Evolutionary conservation across 1,140 invertebrate genomes (phyloP).

Genomic region (Atta cephalotes): DNA sequence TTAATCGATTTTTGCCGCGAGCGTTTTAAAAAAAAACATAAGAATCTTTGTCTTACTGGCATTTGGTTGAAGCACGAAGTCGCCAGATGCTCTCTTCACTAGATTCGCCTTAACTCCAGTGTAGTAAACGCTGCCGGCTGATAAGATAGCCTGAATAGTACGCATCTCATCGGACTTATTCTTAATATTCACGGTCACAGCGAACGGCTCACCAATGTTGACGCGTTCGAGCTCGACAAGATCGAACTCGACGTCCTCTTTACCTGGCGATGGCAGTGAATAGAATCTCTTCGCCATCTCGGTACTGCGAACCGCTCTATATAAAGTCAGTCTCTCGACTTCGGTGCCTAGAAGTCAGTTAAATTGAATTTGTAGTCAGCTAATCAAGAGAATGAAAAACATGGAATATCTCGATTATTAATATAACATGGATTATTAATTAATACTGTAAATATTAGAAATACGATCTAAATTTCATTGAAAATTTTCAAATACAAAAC

Average conservation of each 20-base stretch:
- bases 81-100: conserved; percentile 90
- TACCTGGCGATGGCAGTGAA: conserved; percentile 86
- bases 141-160: conserved; percentile 88
- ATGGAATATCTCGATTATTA: neutral
- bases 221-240: conserved; percentile 90
- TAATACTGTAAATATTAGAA: neutral
- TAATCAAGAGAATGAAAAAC: neutral
- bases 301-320: conserved; percentile 89
- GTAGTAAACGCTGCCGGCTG: conserved; percentile 91
- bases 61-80: conserved; percentile 87
- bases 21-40: neutral
- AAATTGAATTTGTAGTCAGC: neutral
- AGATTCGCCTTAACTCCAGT: conserved; percentile 90
- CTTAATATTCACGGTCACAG: conserved; percentile 88
- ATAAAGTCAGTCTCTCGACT: conserved; percentile 89
- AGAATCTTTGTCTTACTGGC: conserved; percentile 84
- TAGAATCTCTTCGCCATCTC: conserved; percentile 90
- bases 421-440: neutral
- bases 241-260: conserved; percentile 90
- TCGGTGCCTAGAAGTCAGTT: conserved; percentile 84
- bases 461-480: neutral
- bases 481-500: neutral
- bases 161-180: conserved; percentile 89
- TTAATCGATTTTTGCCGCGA: neutral
- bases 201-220: conserved; percentile 90